Base-by-base conservation (phyloP, 2,888 invertebrate genomes). In the Nesidiocoris tenuis region DNA sequence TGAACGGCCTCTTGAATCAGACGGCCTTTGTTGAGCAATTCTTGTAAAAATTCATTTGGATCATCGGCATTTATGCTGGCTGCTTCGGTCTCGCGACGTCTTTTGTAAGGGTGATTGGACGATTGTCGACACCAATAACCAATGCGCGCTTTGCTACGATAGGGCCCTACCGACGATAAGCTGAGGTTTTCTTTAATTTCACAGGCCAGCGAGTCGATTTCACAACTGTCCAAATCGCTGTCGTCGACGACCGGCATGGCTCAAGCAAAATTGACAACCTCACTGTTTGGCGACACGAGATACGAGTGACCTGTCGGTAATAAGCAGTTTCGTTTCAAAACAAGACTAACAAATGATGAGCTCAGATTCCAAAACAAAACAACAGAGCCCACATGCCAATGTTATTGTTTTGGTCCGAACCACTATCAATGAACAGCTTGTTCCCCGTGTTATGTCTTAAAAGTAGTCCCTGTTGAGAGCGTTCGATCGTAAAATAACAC, bases 1-100 rank as follows among this genome's bases (percentile, higher is more conserved):
- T 74, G 64, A 57, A 74, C 74, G 17, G 74, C 74, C 24, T 74
- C 74, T 57, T 65, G 74, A n/a, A 74, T 74, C 16, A 74, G 65
- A 56, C 74, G 64, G 3, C 74, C 65, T 56, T 74, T 74, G 57
- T 65, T 66, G 55, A 74, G 55, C 1, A 74, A 57, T n/a, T 74
- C 74, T 65, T 74, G 74, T 19, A 74, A 24, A 64, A 65, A 65
- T 12, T 74, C 65, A 18, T 74, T 57, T 1, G 64, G 64, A 65
- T 74, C 74, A 2, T 72, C 61, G 54, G 72, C 39, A 22, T 67
- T 67, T 7, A 25, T 61, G 54, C 23, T 23, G 1, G 39, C 23
- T 1, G 72, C 56, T 24, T 24, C 21, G 5, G 55, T 63, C 25
- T 55, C 74, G 17, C 24, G 54, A 9, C 65, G 74, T n/a, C 54